phyloP scores from a whole-genome alignment of 2,888 invertebrate species.

The Malacosoma neustria region DNA sequence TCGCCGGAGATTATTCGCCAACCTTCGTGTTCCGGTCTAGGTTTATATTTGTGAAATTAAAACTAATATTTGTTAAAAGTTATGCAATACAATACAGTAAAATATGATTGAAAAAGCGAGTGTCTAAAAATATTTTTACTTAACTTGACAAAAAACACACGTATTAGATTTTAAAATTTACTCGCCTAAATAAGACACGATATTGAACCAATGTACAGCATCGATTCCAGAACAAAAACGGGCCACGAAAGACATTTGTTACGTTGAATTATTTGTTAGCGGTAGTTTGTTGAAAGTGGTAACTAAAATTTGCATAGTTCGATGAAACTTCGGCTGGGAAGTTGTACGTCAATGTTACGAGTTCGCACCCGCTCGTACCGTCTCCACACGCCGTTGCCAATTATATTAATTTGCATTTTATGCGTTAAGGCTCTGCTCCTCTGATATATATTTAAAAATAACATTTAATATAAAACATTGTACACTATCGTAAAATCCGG shows the following conservation, averaged over 20 bases:
- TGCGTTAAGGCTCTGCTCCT: neutral
- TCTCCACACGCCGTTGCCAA: slow-evolving; percentile 7
- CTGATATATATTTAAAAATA: neutral
- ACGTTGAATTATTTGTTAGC: slow-evolving; percentile 31
- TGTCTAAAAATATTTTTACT: too few species aligned
- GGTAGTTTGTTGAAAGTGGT: slow-evolving; percentile 49
- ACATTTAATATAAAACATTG: slow-evolving; percentile 1
- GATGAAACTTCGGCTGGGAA: slow-evolving; percentile 38
- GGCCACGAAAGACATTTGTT: slow-evolving; percentile 5
- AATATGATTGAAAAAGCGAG: too few species aligned
- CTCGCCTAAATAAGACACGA: too few species aligned
- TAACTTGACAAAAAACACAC: too few species aligned
- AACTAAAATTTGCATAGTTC: slow-evolving; percentile 59
- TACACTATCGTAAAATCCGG: too few species aligned
- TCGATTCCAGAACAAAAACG: neutral
- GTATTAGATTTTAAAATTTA: too few species aligned
- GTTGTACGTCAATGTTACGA: slow-evolving; percentile 37
- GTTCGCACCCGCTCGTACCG: slow-evolving; percentile 15
- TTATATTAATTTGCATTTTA: slow-evolving; percentile 9
- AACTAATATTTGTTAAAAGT: too few species aligned
- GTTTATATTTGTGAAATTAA: too few species aligned
- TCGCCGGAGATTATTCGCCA: too few species aligned
- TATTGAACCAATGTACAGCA: too few species aligned
- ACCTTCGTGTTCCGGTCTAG: too few species aligned
- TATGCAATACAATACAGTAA: too few species aligned